phyloP scores from a whole-genome alignment of 2,797 vertebrate species.

The Sebastes alutus region DNA sequence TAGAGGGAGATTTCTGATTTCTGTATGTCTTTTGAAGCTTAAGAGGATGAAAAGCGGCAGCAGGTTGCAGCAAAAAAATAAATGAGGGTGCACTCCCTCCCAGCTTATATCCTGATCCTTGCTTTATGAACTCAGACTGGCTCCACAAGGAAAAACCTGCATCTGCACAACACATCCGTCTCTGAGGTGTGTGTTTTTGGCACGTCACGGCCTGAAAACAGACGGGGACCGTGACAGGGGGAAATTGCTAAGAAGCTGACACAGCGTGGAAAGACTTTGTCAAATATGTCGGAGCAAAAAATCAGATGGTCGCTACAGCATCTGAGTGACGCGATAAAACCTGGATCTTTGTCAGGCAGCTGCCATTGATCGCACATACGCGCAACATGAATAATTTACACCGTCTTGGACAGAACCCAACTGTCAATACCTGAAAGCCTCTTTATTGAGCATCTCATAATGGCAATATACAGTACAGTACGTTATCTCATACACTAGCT shows the following conservation, averaged over 20 bases:
- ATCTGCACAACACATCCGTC: conserved; percentile 55
- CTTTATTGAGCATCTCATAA: conserved; percentile 69
- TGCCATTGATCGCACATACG: conserved; percentile 62
- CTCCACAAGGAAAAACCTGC: conserved; percentile 42
- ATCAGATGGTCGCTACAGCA: conserved; percentile 43
- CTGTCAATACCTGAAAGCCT: conserved; percentile 83
- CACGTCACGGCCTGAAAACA: conserved; percentile 12
- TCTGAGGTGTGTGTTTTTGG: conserved; percentile 30
- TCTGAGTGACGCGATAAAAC: conserved; percentile 59
- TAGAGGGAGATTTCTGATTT: conserved; percentile 26
- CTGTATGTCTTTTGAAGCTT: conserved; percentile 51
- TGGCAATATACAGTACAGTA: conserved; percentile 51
- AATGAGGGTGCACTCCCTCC: conserved; percentile 26
- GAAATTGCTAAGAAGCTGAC: conserved; percentile 43
- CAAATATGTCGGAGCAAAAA: conserved; percentile 10
- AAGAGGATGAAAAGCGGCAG: conserved; percentile 29
- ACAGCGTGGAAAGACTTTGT: conserved; percentile 48
- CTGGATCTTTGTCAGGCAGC: conserved; percentile 58
- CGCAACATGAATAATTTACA: conserved; percentile 82
- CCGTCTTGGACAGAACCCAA: conserved; percentile 68
- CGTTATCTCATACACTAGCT: conserved; percentile 37
- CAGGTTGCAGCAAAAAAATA: conserved; percentile 39
- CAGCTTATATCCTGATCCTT: conserved; percentile 21
- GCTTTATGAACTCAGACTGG: conserved; percentile 35
- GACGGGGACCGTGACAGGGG: conserved; percentile 21